Evolutionary conservation across 2,888 invertebrate genomes (phyloP).

Genomic region (Teleiodes luculella): DNA sequence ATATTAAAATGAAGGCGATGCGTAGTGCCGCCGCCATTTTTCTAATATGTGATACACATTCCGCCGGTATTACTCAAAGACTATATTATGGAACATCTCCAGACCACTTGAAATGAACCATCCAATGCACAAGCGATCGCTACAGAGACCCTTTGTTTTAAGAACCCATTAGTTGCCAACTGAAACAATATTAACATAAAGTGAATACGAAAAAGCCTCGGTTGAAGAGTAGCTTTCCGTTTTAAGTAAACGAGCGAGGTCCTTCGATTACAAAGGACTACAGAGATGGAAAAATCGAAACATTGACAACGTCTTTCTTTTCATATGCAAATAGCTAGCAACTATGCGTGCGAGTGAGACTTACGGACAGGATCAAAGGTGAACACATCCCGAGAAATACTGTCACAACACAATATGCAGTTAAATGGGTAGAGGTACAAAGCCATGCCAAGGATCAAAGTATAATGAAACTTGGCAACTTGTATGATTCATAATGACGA

Average conservation of each 20-base stretch:
- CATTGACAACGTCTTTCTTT: conserved; percentile 57
- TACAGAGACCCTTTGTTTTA: conserved; percentile 15
- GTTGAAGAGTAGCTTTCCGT: not conserved
- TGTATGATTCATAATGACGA: too few species aligned
- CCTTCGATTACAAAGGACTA: conserved; percentile 47
- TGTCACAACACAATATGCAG: not conserved
- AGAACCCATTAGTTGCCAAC: conserved; percentile 16
- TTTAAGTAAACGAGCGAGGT: conserved; percentile 37
- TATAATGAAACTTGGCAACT: not conserved
- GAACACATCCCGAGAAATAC: not conserved
- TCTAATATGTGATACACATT: too few species aligned
- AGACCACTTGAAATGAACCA: conserved; percentile 37
- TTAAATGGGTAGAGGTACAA: not conserved
- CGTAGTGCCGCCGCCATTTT: too few species aligned
- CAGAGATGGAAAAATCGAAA: conserved; percentile 58
- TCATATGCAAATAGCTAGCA: conserved; percentile 61
- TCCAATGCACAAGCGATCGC: conserved; percentile 13
- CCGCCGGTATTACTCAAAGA: not conserved
- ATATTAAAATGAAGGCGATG: too few species aligned
- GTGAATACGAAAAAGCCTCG: conserved; percentile 23
- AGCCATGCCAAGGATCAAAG: not conserved
- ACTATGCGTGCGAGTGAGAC: conserved; percentile 48
- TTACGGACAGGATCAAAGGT: conserved; percentile 29
- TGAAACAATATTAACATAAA: conserved; percentile 29
- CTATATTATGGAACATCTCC: conserved; percentile 30